These are phyloP conservation scores for Tylochromis polylepis DNA, from an alignment of 2,113 vertebrate species.

Conservation along the genomic window DNA sequence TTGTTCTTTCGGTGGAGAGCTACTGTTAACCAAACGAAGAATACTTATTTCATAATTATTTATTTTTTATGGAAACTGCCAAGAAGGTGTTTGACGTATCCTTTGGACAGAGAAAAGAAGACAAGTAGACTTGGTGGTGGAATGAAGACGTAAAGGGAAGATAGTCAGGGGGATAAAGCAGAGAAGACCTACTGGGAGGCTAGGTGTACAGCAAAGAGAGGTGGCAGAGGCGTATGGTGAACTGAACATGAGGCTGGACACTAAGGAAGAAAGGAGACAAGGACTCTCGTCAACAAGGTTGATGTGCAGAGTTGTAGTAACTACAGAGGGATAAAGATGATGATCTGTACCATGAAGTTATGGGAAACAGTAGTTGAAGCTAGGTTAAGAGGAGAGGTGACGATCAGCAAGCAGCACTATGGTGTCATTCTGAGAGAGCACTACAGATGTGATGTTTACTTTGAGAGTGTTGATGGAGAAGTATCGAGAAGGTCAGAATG, in stretches of 20 bases:
- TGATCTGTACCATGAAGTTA: background rate
- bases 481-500: background rate
- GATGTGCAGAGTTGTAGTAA: background rate
- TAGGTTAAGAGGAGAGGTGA: background rate
- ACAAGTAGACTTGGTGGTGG: background rate
- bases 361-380: background rate
- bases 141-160: background rate
- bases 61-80: background rate
- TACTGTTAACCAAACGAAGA: background rate
- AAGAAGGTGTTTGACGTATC: background rate
- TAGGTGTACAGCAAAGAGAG: background rate
- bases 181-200: background rate
- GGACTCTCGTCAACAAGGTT: background rate
- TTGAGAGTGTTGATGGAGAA: background rate
- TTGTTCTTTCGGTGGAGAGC: background rate
- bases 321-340: background rate
- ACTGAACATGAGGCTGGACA: fast-evolving
- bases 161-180: background rate
- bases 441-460: background rate
- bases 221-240: background rate
- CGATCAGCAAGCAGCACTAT: background rate
- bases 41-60: background rate
- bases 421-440: background rate
- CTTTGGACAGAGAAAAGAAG: background rate
- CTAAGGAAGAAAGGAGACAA: background rate